phyloP scores from a whole-genome alignment of 1,140 invertebrate genomes.

The Heliconius nattereri region DNA sequence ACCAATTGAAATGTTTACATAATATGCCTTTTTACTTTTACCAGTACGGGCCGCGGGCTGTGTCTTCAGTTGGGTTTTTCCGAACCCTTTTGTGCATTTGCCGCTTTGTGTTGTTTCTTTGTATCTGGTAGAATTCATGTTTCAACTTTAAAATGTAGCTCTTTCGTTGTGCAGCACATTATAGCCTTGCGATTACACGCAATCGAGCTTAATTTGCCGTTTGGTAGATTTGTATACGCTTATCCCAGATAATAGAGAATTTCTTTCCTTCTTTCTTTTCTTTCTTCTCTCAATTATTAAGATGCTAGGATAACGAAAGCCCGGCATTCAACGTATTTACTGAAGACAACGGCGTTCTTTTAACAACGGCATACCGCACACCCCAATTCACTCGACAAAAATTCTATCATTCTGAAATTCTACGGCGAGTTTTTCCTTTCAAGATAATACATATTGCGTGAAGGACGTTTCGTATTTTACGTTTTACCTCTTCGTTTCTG shows the following conservation, averaged over 20 bases:
- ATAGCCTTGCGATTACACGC: conserved; percentile 26
- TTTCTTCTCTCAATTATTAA: conserved; percentile 3
- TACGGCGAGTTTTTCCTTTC: conserved; percentile 16
- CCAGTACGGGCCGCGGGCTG: background rate
- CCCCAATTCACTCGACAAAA: conserved; percentile 28
- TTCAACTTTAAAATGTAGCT: conserved; percentile 26
- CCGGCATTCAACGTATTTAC: conserved; percentile 24
- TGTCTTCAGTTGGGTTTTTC: conserved; percentile 11
- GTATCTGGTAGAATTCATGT: conserved; percentile 29
- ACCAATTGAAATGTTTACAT: conserved; percentile 12
- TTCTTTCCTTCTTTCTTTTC: conserved; percentile 19
- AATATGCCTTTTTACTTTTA: background rate
- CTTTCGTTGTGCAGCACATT: conserved; percentile 9
- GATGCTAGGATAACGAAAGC: conserved; percentile 15
- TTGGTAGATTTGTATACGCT: conserved; percentile 31
- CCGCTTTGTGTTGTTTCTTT: conserved; percentile 36
- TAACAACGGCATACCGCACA: conserved; percentile 17
- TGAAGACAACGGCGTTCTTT: conserved; percentile 24
- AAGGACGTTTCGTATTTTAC: background rate
- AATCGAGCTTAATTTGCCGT: conserved; percentile 18
- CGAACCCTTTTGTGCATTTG: conserved; percentile 31
- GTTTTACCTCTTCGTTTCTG: background rate
- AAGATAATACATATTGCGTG: conserved; percentile 13
- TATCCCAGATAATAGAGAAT: conserved; percentile 21
- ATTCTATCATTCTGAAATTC: conserved; percentile 25